A percentile compares a stretch with the other conserved stretches of the same genome.
Evolutionary conservation across 2,888 invertebrate species (phyloP).

Genomic region (Dasypolia templi): DNA sequence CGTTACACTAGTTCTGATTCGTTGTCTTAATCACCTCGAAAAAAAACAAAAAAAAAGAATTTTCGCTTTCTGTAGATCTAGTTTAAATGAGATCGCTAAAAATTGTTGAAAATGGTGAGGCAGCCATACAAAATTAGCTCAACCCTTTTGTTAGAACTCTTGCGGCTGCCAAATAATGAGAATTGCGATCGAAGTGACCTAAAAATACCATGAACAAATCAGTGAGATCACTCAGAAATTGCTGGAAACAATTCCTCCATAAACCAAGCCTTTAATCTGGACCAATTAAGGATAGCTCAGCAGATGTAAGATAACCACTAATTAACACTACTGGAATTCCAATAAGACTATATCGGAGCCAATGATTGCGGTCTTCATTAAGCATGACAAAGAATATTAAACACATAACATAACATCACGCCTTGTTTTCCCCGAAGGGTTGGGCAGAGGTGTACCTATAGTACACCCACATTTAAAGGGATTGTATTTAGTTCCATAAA

Average conservation of each 20-base stretch:
- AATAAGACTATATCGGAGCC: conserved; percentile 17
- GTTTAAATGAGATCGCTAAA: conserved; percentile 44
- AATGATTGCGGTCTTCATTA: conserved; percentile 26
- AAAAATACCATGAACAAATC: conserved; percentile 43
- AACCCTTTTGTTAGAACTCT: conserved; percentile 50
- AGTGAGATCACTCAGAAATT: conserved; percentile 20
- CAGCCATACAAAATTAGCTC: conserved; percentile 53
- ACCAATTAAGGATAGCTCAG: conserved; percentile 26
- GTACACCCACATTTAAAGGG: no score
- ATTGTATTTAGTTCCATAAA: conserved; percentile 48
- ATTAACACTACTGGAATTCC: conserved; percentile 10
- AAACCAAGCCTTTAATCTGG: conserved; percentile 13
- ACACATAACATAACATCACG: no score
- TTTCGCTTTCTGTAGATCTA: conserved; percentile 48
- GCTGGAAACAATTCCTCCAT: conserved; percentile 17
- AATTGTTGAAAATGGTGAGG: conserved; percentile 52
- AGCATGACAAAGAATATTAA: conserved; percentile 25
- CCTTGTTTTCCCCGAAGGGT: no score
- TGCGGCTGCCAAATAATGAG: conserved; percentile 41
- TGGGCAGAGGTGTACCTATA: no score
- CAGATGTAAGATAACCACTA: conserved; percentile 25
- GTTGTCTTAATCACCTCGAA: conserved; percentile 43
- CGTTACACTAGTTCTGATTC: conserved; percentile 33
- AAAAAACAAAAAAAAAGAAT: conserved; percentile 29
- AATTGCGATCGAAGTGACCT: conserved; percentile 45